These are phyloP conservation scores for Rhopalosiphum padi DNA, from an alignment of 1,140 invertebrate species.

Conservation along the genomic window DNA sequence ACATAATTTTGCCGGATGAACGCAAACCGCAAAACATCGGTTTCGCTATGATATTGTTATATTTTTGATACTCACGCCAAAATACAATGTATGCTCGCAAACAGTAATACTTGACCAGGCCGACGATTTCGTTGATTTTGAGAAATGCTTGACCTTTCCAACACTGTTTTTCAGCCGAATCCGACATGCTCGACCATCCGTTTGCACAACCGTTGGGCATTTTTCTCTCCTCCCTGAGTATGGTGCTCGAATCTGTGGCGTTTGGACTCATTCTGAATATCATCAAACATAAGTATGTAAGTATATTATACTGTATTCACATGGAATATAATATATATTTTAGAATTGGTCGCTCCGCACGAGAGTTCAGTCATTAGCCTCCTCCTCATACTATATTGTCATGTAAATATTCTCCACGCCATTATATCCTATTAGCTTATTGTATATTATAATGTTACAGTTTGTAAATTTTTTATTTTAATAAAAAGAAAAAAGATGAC, in stretches of 20 bases:
- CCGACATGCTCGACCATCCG: constrained; percentile 20
- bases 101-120: constrained; percentile 11
- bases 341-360: not conserved
- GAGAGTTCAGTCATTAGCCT: no score
- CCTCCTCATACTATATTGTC: no score
- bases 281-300: no score
- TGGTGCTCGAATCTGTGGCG: constrained; percentile 41
- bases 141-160: constrained; percentile 35
- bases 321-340: not conserved
- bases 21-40: not conserved
- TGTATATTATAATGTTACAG: no score
- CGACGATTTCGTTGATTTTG: constrained; percentile 38
- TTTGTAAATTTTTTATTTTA: no score
- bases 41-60: not conserved
- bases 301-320: not conserved
- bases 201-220: constrained; percentile 41
- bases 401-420: no score
- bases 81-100: constrained; percentile 39
- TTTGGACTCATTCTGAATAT: constrained; percentile 53
- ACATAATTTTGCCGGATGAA: not conserved
- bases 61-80: constrained; percentile 48
- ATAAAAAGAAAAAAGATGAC: no score
- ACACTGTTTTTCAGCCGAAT: not conserved
- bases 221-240: constrained; percentile 29
- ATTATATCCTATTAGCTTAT: no score